phyloP scores from a whole-genome alignment of 2,888 invertebrate genomes.

The Agrochola lota region DNA sequence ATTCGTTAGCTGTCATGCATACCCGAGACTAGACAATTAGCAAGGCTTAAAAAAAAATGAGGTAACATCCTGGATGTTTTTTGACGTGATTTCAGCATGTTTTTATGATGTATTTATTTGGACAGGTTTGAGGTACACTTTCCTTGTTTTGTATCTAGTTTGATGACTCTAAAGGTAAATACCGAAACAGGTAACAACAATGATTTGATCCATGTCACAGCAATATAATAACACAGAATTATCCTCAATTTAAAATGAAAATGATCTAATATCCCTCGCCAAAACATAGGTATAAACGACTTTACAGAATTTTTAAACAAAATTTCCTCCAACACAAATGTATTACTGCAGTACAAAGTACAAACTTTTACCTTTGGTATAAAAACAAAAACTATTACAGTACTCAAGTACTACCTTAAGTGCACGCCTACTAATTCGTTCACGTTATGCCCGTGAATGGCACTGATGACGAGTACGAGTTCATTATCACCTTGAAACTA shows the following conservation, averaged over 20 bases:
- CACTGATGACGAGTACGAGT: slow-evolving; percentile 21
- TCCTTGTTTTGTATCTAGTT: neutral
- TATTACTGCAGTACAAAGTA: slow-evolving; percentile 23
- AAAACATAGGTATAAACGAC: slow-evolving; percentile 9
- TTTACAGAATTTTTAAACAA: slow-evolving; percentile 1
- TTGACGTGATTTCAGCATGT: neutral
- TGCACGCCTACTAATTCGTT: slow-evolving; percentile 19
- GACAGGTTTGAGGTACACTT: neutral
- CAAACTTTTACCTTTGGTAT: slow-evolving; percentile 6
- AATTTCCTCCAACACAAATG: slow-evolving; percentile 14
- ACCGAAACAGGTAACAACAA: neutral
- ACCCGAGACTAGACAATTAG: neutral
- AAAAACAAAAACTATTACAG: slow-evolving; percentile 10
- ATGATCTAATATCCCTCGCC: neutral
- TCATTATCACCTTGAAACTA: slow-evolving; percentile 35
- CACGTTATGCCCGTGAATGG: slow-evolving; percentile 10
- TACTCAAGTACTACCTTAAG: slow-evolving; percentile 10
- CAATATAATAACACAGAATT: neutral
- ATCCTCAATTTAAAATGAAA: slow-evolving; percentile 20
- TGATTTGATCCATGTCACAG: neutral
- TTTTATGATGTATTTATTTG: neutral
- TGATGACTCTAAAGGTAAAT: neutral
- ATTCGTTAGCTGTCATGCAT: neutral
- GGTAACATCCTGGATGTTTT: no score
- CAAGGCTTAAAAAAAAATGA: no score